phyloP scores from a whole-genome alignment of 2,888 invertebrate species.

The Muscina levida region DNA sequence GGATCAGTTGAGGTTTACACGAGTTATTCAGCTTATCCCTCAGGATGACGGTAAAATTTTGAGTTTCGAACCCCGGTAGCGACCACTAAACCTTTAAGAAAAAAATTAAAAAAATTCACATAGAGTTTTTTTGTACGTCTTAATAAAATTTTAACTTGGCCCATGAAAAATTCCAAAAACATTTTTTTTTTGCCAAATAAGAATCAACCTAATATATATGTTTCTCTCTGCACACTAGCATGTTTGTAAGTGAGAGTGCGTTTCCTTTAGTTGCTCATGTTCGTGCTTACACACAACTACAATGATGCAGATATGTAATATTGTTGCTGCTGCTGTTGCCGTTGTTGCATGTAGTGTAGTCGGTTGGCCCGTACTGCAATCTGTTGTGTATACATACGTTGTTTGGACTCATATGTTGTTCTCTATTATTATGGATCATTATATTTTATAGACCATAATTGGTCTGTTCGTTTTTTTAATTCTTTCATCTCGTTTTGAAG shows the following conservation, averaged over 20 bases:
- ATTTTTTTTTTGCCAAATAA: no score
- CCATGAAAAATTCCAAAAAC: no score
- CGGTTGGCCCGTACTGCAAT: conserved; percentile 44
- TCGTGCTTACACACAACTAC: conserved; percentile 36
- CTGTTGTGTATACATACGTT: conserved; percentile 9
- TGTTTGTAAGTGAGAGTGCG: conserved; percentile 17
- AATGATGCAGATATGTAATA: not conserved
- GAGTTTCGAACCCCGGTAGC: no score
- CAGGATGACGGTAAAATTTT: no score
- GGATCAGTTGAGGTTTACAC: no score
- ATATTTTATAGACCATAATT: conserved; percentile 79
- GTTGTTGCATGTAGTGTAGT: conserved; percentile 40
- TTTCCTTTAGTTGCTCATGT: conserved; percentile 36
- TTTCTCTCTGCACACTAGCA: no score
- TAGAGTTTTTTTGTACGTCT: no score
- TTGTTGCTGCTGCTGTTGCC: not conserved
- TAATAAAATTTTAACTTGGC: no score
- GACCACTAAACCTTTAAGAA: no score
- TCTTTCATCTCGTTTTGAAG: not conserved
- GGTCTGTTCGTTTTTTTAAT: conserved; percentile 65
- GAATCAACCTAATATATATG: no score
- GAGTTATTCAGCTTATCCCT: no score
- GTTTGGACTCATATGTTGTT: conserved; percentile 53
- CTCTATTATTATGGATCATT: conserved; percentile 80
- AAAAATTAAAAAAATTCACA: no score